Evolutionary conservation across 2,797 vertebrate species (phyloP).

Genomic region (Lerista edwardsae): DNA sequence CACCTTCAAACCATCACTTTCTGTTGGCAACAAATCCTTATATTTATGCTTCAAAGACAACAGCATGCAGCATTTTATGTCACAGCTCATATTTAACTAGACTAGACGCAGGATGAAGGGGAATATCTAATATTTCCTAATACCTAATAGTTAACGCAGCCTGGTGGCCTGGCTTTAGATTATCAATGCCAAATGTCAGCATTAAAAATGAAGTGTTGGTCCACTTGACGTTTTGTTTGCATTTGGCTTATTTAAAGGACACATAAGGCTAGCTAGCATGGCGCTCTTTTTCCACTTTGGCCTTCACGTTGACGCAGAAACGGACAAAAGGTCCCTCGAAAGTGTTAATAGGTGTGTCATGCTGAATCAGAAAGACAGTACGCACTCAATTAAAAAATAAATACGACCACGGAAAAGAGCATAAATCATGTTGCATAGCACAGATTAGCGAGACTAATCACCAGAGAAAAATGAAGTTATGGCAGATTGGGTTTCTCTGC

Average conservation of each 20-base stretch:
- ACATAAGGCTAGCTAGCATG: slow-evolving; percentile 1
- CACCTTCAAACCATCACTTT: slow-evolving; percentile 43
- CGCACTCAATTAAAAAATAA: neutral
- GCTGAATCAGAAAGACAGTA: neutral
- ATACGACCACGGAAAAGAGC: neutral
- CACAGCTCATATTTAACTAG: slow-evolving; percentile 55
- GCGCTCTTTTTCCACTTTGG: slow-evolving; percentile 6
- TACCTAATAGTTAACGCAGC: slow-evolving; percentile 16
- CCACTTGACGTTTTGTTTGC: slow-evolving; percentile 36
- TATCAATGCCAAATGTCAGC: slow-evolving; percentile 46
- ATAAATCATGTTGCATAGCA: slow-evolving; percentile 20
- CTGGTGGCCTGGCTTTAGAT: slow-evolving; percentile 50
- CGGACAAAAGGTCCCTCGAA: neutral
- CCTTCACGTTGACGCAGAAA: neutral
- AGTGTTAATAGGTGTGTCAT: neutral
- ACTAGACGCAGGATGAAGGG: slow-evolving; percentile 32
- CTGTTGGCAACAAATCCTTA: slow-evolving; percentile 33
- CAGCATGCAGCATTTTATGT: slow-evolving; percentile 36
- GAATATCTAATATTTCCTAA: slow-evolving; percentile 37
- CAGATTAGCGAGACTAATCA: slow-evolving; percentile 26
- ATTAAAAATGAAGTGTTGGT: slow-evolving; percentile 61
- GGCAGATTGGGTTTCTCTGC: slow-evolving; percentile 12
- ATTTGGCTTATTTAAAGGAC: slow-evolving; percentile 22
- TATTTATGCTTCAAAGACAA: slow-evolving; percentile 51
- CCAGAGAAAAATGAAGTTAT: neutral